Evolutionary conservation across 2,797 vertebrate genomes (phyloP), one percentile per base, ranked within the genome.

Genomic region (Ctenopoma multispine): DNA sequence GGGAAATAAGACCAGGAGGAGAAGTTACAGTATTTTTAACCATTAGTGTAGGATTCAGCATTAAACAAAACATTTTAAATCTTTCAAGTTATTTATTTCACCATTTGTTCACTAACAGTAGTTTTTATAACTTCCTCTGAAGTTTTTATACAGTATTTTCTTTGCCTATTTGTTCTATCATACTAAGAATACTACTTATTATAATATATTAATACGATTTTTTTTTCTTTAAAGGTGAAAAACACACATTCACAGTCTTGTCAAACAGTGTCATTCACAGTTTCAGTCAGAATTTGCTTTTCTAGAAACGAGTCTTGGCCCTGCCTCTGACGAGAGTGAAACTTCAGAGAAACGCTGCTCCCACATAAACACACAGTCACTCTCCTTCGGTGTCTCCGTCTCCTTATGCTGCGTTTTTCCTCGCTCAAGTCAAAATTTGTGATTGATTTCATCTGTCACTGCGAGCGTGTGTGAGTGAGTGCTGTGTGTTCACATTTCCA

Each of bases 401-500:
- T 73, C 54, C 46, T 76, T 51, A 15, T 1, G 62, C 64, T 29
- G 64, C 34, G 6, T 81, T 80, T 34, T 63, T 38, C 72, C 61
- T 74, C n/a, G 46, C 66, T 74, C 69, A 63, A 67, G 77, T 75
- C 47, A 31, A 50, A n/a, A 46, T 71, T 77, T 81, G 86, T 93
- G 89, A 92, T 91, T 89, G 85, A 92, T 93, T 85, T 77, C 64
- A 50, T 90, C 77, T 85, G 91, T 89, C 89, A 86, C 71, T 38
- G 12, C 10, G 36, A 69, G 83, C 69, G 76, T 71, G 76, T 81
- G 77, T 78, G 71, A 46, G 71, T 63, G 84, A 71, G 72, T 53
- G 80, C 63, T 80, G 80, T 69, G 81, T 81, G 86, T 88, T 86
- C 88, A 76, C 80, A 59, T 87, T 84, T 90, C 85, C 75, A 71